Evolutionary conservation across 2,888 invertebrate species (phyloP).

Genomic region (Drosophila pullipes): DNA sequence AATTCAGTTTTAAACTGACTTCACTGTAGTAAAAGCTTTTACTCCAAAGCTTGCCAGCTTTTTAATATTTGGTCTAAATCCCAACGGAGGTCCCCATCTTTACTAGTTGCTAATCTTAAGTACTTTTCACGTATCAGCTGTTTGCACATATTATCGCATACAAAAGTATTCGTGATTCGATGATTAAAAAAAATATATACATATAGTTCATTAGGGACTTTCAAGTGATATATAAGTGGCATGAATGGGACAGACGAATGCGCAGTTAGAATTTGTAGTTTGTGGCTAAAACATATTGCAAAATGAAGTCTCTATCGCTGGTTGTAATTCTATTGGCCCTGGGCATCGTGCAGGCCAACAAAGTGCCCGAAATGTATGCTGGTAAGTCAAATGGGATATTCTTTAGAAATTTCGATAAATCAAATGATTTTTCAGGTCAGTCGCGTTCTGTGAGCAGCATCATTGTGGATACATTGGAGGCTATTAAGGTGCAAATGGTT

Average conservation of each 20-base stretch:
- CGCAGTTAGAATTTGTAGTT: slow-evolving; percentile 33
- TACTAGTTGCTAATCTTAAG: slow-evolving; percentile 35
- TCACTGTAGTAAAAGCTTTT: slow-evolving; percentile 21
- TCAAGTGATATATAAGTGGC: slow-evolving; percentile 54
- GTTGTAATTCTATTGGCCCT: slow-evolving; percentile 44
- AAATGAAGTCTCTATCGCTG: slow-evolving; percentile 59
- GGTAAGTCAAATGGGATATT: slow-evolving; percentile 37
- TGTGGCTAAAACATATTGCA: slow-evolving; percentile 13
- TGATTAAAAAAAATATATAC: slow-evolving; percentile 24
- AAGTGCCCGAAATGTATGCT: slow-evolving; percentile 41
- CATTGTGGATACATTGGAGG: slow-evolving; percentile 64
- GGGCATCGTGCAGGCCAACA: slow-evolving; percentile 43
- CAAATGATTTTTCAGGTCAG: slow-evolving; percentile 42
- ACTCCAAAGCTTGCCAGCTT: background rate
- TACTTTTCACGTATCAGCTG: slow-evolving; percentile 28
- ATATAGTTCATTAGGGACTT: too few species aligned
- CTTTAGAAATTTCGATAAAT: background rate
- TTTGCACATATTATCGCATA: slow-evolving; percentile 33
- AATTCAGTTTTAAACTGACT: background rate
- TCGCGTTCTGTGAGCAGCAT: slow-evolving; percentile 63
- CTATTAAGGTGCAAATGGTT: slow-evolving; percentile 56
- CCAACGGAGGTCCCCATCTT: slow-evolving; percentile 3
- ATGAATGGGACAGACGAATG: background rate
- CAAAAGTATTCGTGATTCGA: slow-evolving; percentile 38
- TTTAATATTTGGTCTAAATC: background rate